These are phyloP conservation scores for Enteromius thamalakanensis DNA, from an alignment of 2,797 vertebrate species.

Conservation along the genomic window DNA sequence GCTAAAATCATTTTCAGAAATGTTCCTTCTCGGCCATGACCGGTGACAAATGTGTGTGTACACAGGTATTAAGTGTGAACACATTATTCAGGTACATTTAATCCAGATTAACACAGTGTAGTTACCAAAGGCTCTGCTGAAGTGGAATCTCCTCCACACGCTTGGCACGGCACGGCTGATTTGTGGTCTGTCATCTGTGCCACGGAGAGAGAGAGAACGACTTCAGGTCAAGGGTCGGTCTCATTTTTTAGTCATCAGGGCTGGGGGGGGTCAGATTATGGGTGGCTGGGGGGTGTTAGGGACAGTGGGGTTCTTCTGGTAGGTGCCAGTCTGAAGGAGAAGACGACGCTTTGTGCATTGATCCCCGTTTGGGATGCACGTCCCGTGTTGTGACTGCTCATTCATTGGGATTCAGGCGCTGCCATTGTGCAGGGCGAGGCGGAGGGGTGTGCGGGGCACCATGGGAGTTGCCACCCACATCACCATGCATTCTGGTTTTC, in stretches of 20 bases:
- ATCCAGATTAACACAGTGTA: not conserved
- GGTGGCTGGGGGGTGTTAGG: constrained; percentile 50
- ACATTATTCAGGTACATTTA: constrained; percentile 11
- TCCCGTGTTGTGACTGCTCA: constrained; percentile 24
- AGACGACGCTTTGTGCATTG: constrained; percentile 53
- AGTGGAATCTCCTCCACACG: constrained; percentile 34
- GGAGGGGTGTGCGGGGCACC: not conserved
- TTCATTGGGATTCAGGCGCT: constrained; percentile 40
- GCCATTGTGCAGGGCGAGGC: constrained; percentile 33
- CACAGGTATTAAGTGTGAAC: not conserved
- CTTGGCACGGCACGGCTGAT: constrained; percentile 35
- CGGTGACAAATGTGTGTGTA: not conserved
- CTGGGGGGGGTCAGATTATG: constrained; percentile 52
- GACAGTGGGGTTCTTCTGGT: constrained; percentile 58
- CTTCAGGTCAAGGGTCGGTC: constrained; percentile 40
- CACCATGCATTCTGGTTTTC: constrained; percentile 29
- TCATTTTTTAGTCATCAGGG: constrained; percentile 59
- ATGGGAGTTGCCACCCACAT: constrained; percentile 45
- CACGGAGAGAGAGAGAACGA: constrained; percentile 34
- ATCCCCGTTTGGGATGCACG: constrained; percentile 39
- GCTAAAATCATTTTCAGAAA: not conserved
- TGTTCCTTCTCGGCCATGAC: not conserved
- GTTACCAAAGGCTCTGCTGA: not conserved
- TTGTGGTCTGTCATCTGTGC: constrained; percentile 38
- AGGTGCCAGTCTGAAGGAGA: constrained; percentile 48